These are phyloP conservation scores for Diprion similis DNA, from an alignment of 1,140 invertebrate species.

Conservation along the genomic window DNA sequence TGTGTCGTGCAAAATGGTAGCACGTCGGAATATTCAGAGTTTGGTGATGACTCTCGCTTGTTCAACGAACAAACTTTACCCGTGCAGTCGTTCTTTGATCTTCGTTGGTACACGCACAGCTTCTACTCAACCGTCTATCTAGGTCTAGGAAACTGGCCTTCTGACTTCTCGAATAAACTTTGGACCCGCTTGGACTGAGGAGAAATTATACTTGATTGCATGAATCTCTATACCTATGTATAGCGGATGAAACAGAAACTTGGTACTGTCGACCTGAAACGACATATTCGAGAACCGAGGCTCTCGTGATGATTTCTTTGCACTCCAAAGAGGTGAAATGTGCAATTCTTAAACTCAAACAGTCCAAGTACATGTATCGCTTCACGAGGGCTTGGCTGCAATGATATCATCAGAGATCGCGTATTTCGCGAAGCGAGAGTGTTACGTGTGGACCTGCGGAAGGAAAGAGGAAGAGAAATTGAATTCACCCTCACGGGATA, in stretches of 20 bases:
- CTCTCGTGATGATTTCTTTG: too few species aligned
- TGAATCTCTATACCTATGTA: too few species aligned
- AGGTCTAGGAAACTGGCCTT: neutral
- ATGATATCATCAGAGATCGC: neutral
- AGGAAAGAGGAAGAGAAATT: neutral
- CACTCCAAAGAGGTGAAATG: too few species aligned
- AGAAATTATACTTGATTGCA: neutral
- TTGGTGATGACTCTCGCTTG: neutral
- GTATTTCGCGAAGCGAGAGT: neutral
- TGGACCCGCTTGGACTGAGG: neutral
- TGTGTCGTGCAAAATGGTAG: too few species aligned
- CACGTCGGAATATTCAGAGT: neutral
- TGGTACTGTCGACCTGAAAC: too few species aligned
- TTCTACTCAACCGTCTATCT: too few species aligned
- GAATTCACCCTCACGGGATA: neutral
- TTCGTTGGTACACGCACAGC: neutral
- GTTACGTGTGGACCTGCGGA: neutral
- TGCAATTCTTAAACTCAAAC: too few species aligned
- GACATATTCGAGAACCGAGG: too few species aligned
- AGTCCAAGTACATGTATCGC: too few species aligned
- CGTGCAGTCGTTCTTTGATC: neutral
- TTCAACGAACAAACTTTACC: neutral
- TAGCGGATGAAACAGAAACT: too few species aligned
- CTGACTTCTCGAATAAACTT: neutral
- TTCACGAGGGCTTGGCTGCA: too few species aligned